Conservation (phyloP, 2,113 vertebrate genomes). For the Ailuropoda melanoleuca region DNA sequence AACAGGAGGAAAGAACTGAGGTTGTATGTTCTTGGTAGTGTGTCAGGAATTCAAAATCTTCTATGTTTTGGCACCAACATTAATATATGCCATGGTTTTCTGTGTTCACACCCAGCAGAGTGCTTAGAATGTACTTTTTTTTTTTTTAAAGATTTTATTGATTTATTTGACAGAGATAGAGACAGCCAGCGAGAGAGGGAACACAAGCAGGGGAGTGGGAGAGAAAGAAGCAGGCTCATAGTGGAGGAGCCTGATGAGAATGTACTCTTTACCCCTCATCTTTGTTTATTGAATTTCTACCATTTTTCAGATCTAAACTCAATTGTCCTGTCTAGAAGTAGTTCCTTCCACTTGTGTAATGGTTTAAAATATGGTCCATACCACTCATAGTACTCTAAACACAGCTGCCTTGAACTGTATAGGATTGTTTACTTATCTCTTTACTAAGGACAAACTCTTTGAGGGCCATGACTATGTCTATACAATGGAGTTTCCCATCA, state of each 20-base stretch:
- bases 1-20: neutral
- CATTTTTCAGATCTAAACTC: neutral
- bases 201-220: too few relatives aligned
- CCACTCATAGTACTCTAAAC: neutral
- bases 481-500: neutral
- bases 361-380: neutral
- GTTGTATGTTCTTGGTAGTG: neutral
- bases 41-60: neutral
- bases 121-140: neutral
- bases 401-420: neutral
- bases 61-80: neutral
- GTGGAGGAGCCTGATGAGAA: too few relatives aligned
- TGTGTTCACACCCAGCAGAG: neutral
- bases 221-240: too few relatives aligned
- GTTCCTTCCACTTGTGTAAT: neutral
- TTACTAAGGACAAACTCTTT: neutral
- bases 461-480: neutral
- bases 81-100: neutral
- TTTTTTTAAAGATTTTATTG: too few relatives aligned
- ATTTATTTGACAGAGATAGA: too few relatives aligned
- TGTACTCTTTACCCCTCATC: neutral
- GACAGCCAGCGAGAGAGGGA: too few relatives aligned
- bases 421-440: neutral
- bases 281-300: conserved; percentile 1
- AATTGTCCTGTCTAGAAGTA: neutral